Evolutionary conservation across 2,113 vertebrate species (phyloP), one percentile per base, ranked within the genome.

Genomic region (Ancistrus triradiatus): DNA sequence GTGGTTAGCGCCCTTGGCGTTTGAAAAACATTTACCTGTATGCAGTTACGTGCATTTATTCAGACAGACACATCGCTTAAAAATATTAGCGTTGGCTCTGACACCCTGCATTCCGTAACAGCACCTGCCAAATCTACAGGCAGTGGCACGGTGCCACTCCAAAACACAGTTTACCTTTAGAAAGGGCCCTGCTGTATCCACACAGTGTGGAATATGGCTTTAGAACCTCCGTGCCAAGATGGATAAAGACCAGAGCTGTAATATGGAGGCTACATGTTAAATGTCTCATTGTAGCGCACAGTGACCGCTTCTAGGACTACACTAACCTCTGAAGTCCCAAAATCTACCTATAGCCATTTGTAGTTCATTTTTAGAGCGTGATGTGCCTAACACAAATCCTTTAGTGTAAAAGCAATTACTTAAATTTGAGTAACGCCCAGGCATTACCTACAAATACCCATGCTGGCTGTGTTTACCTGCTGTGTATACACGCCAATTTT

Each of bases 41-140:
- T 13, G 19, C 31, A 59, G 38, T 37, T 38, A 31, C 50, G 62
- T 48, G 50, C 35, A 31, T 63, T 67, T 46, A 55, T 27, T n/a
- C 50, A 65, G 64, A 65, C 24, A 33, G 64, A 46, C 27, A 22
- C 73, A 40, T 60, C 42, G 31, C 61, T 21, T 60, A 38, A 69
- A 37, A 77, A 71, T 74, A 60, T 77, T 63, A 70, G 69, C 47
- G 14, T 72, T 74, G 72, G 76, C 72, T 69, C 28, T 50, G 44
- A 33, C 3, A 27, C 28, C 11, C 22, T 52, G 17, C 17, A 17
- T 52, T 57, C 65, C 63, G 31, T 63, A 50, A 43, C 66, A 66
- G 43, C 25, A 53, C 37, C 46, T 37, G 46, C 17, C 13, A 24
- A 69, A 33, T 52, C 42, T 59, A 62, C 53, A 68, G 56, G 47